Evolutionary conservation across 2,797 vertebrate species (phyloP).

Genomic region (Pristis pectinata): DNA sequence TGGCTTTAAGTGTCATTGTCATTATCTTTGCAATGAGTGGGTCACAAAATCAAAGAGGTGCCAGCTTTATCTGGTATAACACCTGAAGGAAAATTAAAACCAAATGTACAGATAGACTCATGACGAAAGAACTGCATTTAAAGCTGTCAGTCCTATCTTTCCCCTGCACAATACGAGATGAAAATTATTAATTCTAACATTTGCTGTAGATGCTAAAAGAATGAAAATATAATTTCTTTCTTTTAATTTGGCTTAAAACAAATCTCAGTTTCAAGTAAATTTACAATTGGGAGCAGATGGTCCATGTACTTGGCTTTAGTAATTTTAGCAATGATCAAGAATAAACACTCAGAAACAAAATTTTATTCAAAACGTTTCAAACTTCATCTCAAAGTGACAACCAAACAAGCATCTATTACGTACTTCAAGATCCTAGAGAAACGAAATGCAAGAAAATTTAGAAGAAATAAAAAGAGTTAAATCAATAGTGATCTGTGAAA

Average conservation of each 20-base stretch:
- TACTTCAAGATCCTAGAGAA: not conserved
- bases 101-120: not conserved
- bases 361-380: not conserved
- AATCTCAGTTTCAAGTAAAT: not conserved
- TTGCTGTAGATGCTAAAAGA: not conserved
- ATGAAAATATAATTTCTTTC: not conserved
- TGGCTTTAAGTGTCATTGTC: too few relatives aligned
- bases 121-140: not conserved
- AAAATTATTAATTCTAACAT: not conserved
- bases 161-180: not conserved
- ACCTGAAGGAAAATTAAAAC: not conserved
- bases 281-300: not conserved
- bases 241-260: not conserved
- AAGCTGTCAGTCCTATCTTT: not conserved
- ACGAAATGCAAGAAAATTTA: too few relatives aligned
- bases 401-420: not conserved
- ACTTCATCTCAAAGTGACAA: not conserved
- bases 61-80: not conserved
- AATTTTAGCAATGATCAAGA: not conserved
- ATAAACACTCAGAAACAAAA: not conserved
- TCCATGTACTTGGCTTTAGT: not conserved
- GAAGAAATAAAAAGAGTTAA: not conserved
- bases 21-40: too few relatives aligned
- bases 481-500: too few relatives aligned
- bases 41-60: not conserved